Percentiles rank a stretch among this genome's conserved stretches.
Evolutionary conservation across 2,797 vertebrate genomes (phyloP).

Genomic region (Agapornis canus): DNA sequence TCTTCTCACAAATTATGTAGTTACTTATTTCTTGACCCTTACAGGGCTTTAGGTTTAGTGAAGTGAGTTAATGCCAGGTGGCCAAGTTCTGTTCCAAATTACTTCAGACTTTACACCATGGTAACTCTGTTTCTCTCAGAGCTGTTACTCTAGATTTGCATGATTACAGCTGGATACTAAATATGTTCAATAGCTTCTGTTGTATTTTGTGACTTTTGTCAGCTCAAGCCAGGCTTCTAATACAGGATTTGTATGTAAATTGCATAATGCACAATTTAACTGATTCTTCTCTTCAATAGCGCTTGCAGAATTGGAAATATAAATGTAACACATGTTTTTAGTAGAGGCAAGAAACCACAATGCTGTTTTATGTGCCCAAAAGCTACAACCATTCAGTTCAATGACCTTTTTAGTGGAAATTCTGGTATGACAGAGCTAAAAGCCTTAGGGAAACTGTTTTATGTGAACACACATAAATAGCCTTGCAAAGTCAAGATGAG

Average conservation of each 20-base stretch:
- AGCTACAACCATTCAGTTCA: conserved; percentile 50
- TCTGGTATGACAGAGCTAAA: conserved; percentile 53
- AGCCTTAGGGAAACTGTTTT: conserved; percentile 43
- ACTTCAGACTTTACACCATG: not conserved
- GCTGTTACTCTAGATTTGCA: not conserved
- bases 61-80: conserved; percentile 20
- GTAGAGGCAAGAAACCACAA: conserved; percentile 31
- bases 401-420: conserved; percentile 59
- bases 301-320: conserved; percentile 32
- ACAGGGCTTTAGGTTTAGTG: conserved; percentile 25
- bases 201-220: not conserved
- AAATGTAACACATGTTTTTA: conserved; percentile 45
- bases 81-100: not conserved
- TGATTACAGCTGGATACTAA: not conserved
- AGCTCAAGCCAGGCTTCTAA: not conserved
- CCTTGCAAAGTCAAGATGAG: not conserved
- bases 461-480: not conserved
- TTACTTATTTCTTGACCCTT: conserved; percentile 44
- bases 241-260: conserved; percentile 17
- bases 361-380: conserved; percentile 53
- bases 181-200: not conserved
- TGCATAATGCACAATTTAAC: not conserved
- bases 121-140: not conserved
- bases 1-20: conserved; percentile 1
- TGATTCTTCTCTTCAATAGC: not conserved